Evolutionary conservation across 53 echinoderm and acorn worm genomes (phyloP).

Genomic region (Mesocentrotus franciscanus): DNA sequence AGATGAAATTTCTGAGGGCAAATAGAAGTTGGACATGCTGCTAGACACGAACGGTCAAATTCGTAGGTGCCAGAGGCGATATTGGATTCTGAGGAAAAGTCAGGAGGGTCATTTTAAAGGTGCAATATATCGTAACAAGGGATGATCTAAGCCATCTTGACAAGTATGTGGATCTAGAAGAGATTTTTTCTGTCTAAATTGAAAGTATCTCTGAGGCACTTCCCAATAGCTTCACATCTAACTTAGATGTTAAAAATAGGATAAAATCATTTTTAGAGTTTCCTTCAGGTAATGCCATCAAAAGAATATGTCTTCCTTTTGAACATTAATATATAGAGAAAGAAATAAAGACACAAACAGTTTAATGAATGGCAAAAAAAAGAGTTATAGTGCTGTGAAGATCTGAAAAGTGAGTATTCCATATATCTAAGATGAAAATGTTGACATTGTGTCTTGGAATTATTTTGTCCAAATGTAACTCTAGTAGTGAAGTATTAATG

Average conservation of each 20-base stretch:
- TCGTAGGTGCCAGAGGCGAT: not conserved
- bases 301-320: no score
- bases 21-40: not conserved
- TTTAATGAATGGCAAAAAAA: no score
- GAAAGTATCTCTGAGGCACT: not conserved
- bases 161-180: not conserved
- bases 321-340: no score
- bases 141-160: constrained; percentile 1
- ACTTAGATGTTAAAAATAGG: not conserved
- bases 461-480: no score
- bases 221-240: not conserved
- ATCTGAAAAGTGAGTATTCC: no score
- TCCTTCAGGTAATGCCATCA: no score
- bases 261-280: no score
- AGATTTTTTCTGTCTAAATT: not conserved
- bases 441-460: no score
- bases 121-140: not conserved
- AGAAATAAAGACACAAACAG: no score
- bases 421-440: no score
- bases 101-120: constrained; percentile 46
- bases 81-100: constrained; percentile 46
- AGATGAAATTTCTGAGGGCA: constrained; percentile 20
- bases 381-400: no score
- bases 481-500: no score
- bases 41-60: constrained; percentile 12